These are phyloP conservation scores for Epizoanthus scotinus DNA, from an alignment of 92 coral and sea anemone genomes.

Conservation along the genomic window DNA sequence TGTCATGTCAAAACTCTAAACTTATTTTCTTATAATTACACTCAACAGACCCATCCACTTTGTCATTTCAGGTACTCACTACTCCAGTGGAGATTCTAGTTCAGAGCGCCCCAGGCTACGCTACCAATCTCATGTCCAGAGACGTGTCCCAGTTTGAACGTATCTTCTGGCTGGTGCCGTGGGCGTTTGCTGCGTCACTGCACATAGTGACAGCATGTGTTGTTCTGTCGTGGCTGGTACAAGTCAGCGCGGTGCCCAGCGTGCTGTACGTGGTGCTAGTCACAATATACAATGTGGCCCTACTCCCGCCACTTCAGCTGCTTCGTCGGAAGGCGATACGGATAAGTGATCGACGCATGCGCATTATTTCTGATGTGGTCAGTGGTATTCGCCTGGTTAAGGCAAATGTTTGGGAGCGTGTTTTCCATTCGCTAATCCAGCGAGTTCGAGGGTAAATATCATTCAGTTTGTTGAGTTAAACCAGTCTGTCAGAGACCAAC, in stretches of 20 bases:
- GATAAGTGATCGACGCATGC: slow-evolving; percentile 34
- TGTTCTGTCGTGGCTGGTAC: slow-evolving; percentile 10
- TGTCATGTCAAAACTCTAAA: too few relatives aligned
- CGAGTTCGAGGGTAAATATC: background rate
- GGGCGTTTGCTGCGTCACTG: slow-evolving; percentile 17
- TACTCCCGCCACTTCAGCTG: background rate
- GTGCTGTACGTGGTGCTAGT: slow-evolving; percentile 4
- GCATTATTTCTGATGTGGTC: slow-evolving; percentile 32
- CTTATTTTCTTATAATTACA: too few relatives aligned
- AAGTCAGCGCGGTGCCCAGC: background rate
- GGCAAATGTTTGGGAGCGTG: slow-evolving; percentile 26
- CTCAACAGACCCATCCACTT: background rate
- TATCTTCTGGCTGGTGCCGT: background rate
- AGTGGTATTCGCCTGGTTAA: slow-evolving; percentile 27
- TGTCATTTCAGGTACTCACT: slow-evolving; percentile 13
- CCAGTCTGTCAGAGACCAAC: too few relatives aligned
- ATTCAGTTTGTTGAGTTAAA: too few relatives aligned
- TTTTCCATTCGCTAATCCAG: slow-evolving; percentile 24
- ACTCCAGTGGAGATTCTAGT: slow-evolving; percentile 9
- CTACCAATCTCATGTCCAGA: slow-evolving; percentile 21
- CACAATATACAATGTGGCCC: background rate
- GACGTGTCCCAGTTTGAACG: slow-evolving; percentile 12
- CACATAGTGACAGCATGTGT: background rate
- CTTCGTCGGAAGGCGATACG: slow-evolving; percentile 18
- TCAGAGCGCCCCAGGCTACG: background rate